These are phyloP conservation scores for Aythya fuligula DNA, from an alignment of 2,797 vertebrate genomes.

Conservation along the genomic window DNA sequence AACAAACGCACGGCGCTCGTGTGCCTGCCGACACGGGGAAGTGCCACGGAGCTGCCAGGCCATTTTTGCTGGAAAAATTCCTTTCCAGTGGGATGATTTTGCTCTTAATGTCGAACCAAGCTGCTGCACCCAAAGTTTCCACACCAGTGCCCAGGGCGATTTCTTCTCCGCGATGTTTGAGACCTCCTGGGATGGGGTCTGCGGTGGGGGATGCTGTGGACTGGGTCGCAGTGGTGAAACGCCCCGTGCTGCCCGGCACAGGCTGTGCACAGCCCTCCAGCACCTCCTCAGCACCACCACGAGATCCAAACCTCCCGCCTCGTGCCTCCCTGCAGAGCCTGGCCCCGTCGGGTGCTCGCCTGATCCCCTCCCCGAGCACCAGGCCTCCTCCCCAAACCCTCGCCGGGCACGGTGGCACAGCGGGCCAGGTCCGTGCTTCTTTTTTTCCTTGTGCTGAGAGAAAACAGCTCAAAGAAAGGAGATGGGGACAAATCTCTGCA, in stretches of 20 bases:
- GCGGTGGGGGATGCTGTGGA: background rate
- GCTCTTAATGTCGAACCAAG: background rate
- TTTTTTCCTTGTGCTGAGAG: background rate
- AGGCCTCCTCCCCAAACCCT: background rate
- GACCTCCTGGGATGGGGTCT: background rate
- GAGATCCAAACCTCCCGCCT: rapidly evolving
- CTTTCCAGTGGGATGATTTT: background rate
- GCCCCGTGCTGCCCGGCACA: rapidly evolving
- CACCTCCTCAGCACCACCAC: background rate
- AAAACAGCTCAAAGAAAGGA: background rate
- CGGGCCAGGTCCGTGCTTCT: rapidly evolving
- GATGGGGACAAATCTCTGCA: background rate
- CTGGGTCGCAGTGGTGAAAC: background rate
- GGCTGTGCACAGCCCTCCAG: background rate
- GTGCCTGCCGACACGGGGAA: background rate
- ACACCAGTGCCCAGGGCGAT: background rate
- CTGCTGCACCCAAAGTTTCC: background rate
- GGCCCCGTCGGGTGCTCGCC: background rate
- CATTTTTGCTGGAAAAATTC: background rate
- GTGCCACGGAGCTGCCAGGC: background rate
- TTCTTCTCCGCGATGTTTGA: background rate
- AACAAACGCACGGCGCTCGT: rapidly evolving
- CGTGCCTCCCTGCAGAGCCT: rapidly evolving
- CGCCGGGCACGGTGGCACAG: rapidly evolving
- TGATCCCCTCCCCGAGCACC: background rate